phyloP scores from a whole-genome alignment of 2,888 invertebrate genomes.

The Mellilla xanthometata region DNA sequence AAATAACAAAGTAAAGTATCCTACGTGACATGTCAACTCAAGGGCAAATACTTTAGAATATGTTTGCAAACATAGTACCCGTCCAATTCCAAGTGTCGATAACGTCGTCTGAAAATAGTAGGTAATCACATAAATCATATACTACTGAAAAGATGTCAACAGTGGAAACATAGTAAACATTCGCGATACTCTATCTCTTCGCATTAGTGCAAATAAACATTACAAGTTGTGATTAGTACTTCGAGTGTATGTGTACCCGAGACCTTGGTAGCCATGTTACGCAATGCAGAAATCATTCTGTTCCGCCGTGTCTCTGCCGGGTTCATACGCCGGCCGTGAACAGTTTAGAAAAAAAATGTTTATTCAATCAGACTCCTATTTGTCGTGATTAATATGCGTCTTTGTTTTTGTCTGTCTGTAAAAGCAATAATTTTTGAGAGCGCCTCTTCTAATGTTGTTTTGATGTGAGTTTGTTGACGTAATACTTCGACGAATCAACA shows the following conservation, averaged over 20 bases:
- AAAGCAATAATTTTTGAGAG: slow-evolving; percentile 1
- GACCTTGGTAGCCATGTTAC: slow-evolving; percentile 54
- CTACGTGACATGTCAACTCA: no score
- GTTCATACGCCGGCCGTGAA: slow-evolving; percentile 67
- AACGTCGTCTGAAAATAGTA: no score
- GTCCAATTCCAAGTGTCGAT: no score
- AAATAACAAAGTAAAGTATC: no score
- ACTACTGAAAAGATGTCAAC: no score
- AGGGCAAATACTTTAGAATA: no score
- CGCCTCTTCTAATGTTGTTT: neutral
- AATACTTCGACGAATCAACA: no score
- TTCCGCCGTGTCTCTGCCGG: slow-evolving; percentile 60
- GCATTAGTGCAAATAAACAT: neutral
- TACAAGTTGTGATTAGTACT: slow-evolving; percentile 5
- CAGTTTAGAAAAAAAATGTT: slow-evolving; percentile 47
- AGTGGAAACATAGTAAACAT: no score
- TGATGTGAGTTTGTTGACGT: neutral
- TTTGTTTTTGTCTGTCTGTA: slow-evolving; percentile 5
- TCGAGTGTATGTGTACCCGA: neutral
- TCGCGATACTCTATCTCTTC: no score
- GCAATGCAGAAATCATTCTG: slow-evolving; percentile 53
- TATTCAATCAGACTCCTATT: slow-evolving; percentile 28
- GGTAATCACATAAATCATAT: no score
- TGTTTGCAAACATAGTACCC: no score
- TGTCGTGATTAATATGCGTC: slow-evolving; percentile 12